These are phyloP conservation scores for Malurus cyaneus DNA, from an alignment of 2,113 vertebrate species.

Conservation along the genomic window DNA sequence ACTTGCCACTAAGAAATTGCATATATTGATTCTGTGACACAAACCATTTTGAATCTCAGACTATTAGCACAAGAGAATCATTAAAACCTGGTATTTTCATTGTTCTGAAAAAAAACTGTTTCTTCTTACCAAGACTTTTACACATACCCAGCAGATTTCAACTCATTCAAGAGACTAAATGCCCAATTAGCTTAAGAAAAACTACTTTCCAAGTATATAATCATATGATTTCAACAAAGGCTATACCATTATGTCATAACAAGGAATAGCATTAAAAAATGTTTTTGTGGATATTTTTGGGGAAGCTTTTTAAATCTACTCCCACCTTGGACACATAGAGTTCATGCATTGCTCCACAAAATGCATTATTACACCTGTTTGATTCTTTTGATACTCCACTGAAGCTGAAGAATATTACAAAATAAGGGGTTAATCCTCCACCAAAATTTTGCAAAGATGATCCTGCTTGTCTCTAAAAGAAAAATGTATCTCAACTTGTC, in stretches of 20 bases:
- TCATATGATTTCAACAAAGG: not conserved
- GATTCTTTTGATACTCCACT: not conserved
- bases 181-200: not conserved
- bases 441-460: not conserved
- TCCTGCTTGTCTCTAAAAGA: not conserved
- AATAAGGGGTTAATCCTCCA: not conserved
- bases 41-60: not conserved
- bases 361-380: not conserved
- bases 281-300: not conserved
- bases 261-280: not conserved
- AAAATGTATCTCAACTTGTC: not conserved
- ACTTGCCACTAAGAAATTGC: not conserved
- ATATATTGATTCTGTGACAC: slow-evolving; percentile 11
- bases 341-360: not conserved
- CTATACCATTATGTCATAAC: not conserved
- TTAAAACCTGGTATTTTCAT: not conserved
- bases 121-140: not conserved
- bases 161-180: not conserved
- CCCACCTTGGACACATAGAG: not conserved
- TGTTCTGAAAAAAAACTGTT: slow-evolving; percentile 1
- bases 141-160: not conserved
- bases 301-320: not conserved
- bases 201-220: not conserved
- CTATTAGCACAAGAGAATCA: not conserved
- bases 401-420: not conserved